phyloP scores from a whole-genome alignment of 2,888 invertebrate genomes.

The Amiota communis region DNA sequence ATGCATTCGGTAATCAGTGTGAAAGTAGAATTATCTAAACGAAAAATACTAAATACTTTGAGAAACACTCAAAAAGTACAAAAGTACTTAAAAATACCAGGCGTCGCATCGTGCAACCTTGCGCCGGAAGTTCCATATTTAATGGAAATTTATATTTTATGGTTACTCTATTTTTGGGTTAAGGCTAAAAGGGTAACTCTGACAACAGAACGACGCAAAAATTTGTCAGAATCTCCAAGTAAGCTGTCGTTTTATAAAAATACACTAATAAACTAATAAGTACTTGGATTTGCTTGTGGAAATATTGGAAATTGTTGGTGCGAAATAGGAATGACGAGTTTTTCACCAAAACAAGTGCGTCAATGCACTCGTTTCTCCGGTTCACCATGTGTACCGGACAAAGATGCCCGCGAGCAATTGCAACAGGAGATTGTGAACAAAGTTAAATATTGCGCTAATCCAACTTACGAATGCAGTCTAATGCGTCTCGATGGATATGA shows the following conservation, averaged over 20 bases:
- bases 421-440: constrained; percentile 79
- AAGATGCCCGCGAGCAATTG: constrained; percentile 74
- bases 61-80: not conserved
- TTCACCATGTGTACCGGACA: constrained; percentile 58
- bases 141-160: too few relatives aligned
- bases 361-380: constrained; percentile 55
- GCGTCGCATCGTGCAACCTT: not conserved
- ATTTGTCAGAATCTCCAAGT: too few relatives aligned
- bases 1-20: constrained; percentile 16
- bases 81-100: not conserved
- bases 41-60: constrained; percentile 3
- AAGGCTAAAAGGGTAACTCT: too few relatives aligned
- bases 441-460: constrained; percentile 78
- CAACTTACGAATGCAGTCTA: constrained; percentile 80
- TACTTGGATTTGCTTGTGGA: too few relatives aligned
- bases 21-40: not conserved
- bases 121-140: too few relatives aligned
- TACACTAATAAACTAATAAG: too few relatives aligned
- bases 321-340: constrained; percentile 47
- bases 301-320: too few relatives aligned
- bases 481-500: constrained; percentile 81
- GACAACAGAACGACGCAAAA: too few relatives aligned
- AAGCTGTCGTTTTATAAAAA: too few relatives aligned
- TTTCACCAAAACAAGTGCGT: constrained; percentile 59
- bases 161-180: too few relatives aligned